Evolutionary conservation across 2,113 vertebrate species (phyloP), one percentile per base, ranked within the genome.

Genomic region (Tauraco erythrolophus): DNA sequence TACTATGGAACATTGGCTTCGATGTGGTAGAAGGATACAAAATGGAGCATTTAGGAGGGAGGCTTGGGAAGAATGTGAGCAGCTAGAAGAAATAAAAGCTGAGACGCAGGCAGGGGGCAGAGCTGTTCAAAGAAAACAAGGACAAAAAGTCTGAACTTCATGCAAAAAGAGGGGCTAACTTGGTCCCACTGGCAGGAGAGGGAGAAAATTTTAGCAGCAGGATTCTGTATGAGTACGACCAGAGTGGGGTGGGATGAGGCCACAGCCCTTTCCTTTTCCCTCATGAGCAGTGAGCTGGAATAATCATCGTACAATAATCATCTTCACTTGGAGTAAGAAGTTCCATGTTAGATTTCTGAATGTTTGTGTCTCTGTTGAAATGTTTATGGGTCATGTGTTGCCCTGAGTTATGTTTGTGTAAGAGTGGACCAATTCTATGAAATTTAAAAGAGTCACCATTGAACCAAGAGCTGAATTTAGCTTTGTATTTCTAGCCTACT

Each of bases 91-190:
- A 91, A 92, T 91, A 89, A 89, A 96, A 95, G 61, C 89, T 85
- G 87, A 96, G 66, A 96, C 0, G 4, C 95, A 97, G 89, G 91
- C 93, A 96, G 95, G 93, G 95, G 96, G 94, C 95, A 97, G 95
- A 97, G 93, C 97, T 97, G 94, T 57, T 95, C 93, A 97, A 96
- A 97, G 92, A 97, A 96, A 94, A 92, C 69, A 58, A 92, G 79
- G 85, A 96, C 80, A 87, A 84, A 86, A 94, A 80, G 58, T 61
- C 72, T 92, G 51, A 95, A 84, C 81, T 92, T 85, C 28, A 9
- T 82, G 69, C 64, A 93, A n/a, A 88, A 95, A 94, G 60, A 61
- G 61, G 82, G 80, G 25, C 60, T 92, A 77, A 58, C 80, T 79
- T 92, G 43, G 77, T 94, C 65, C 87, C 70, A 54, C 45, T 88